Base-by-base conservation (phyloP, 2,888 invertebrate species). In the Hypercompe scribonia region DNA sequence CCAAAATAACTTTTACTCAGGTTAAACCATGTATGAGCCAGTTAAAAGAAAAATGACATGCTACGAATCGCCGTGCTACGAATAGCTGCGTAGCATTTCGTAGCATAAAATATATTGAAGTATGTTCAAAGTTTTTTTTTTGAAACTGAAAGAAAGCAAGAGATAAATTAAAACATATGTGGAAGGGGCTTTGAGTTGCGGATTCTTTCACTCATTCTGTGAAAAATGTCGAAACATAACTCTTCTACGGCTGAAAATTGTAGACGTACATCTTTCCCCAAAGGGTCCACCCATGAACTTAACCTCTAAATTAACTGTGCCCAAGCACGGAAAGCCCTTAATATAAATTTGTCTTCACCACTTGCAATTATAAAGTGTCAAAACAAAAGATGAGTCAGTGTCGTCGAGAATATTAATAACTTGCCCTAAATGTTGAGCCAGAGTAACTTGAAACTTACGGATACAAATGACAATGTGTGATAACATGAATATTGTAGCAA, bases 361-460 rank as follows among this genome's bases (percentile, higher is more conserved):
- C 28, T 58, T 58, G 58, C 58, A 28, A 58, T 58, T 58, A 58
- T 58, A 15, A 58, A 58, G 64, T 65, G 64, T 34, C 36, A 34
- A 65, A 65, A 58, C 58, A 58, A 58, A 58, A 58, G 58, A 58
- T 5, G 58, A 58, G 5, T 4, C 15, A 31, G 58, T 28, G 28
- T 28, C 58, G 13, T 31, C 28, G 58, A 58, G 58, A 58, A 58
- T 58, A 58, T 58, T 58, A 58, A 58, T 58, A 28, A 31, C 28
- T 31, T 58, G 28, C 58, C 58, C 28, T 58, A n/a, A 2, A n/a
- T 24, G 50, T 24, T 18, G 50, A 54, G 21, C 13, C 13, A 5
- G 3, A 28, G 54, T 58, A 31, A 58, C 58, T 28, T 31, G 58
- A 31, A 58, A 58, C 28, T 58, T 28, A 5, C 15, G 58, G 31